phyloP scores from a whole-genome alignment of 2,797 vertebrate species.

The Florisuga fusca region DNA sequence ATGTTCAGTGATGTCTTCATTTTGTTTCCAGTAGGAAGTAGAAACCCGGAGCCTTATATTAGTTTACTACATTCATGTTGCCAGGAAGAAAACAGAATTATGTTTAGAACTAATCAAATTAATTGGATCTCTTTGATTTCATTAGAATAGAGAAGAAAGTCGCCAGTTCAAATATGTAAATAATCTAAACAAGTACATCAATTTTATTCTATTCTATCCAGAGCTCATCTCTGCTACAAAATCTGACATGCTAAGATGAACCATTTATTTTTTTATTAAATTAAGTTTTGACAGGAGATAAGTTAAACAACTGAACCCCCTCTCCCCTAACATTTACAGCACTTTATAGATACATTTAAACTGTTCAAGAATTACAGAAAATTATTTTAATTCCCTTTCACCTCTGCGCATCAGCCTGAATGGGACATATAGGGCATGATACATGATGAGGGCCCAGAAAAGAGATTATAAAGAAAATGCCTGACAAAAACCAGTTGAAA shows the following conservation, averaged over 20 bases:
- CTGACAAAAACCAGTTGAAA: neutral
- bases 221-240: neutral
- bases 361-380: neutral
- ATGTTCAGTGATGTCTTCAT: neutral
- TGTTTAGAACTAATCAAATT: neutral
- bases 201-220: neutral
- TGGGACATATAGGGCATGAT: neutral
- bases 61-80: neutral
- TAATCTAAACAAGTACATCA: neutral
- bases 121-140: neutral
- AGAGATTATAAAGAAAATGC: neutral
- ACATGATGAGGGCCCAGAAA: neutral
- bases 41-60: neutral
- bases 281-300: neutral
- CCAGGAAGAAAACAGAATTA: conserved; percentile 18
- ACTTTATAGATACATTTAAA: neutral
- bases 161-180: neutral
- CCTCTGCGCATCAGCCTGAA: neutral
- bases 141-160: neutral
- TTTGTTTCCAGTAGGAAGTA: neutral
- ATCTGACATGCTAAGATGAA: neutral
- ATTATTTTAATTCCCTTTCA: neutral
- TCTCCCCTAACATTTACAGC: neutral
- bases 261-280: neutral
- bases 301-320: neutral